Percentiles rank a stretch among this genome's conserved stretches.
Evolutionary conservation across 1,140 invertebrate genomes (phyloP).

Genomic region (Neodiprion fabricii): DNA sequence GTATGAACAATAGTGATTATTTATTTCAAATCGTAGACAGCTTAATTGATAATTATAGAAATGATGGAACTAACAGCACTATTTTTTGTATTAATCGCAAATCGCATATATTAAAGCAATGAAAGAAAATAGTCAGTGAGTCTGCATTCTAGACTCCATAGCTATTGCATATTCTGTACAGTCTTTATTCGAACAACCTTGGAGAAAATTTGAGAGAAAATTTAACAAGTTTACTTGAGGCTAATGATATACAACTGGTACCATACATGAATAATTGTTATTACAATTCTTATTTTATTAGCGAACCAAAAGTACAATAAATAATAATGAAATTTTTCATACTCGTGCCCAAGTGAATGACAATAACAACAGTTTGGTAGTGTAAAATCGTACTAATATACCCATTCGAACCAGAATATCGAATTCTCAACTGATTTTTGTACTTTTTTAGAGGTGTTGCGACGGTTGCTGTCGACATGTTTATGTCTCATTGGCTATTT

Average conservation of each 20-base stretch:
- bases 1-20: not conserved
- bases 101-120: no score
- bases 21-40: conserved; percentile 1
- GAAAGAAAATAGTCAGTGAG: no score
- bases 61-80: not conserved
- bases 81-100: not conserved
- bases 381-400: not conserved
- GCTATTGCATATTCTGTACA: no score
- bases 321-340: not conserved
- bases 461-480: not conserved
- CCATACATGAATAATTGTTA: not conserved
- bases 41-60: not conserved
- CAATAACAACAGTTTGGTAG: not conserved
- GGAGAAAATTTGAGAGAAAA: not conserved
- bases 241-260: not conserved
- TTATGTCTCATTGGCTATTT: no score
- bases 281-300: not conserved
- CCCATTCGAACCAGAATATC: not conserved
- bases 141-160: no score
- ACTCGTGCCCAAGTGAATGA: not conserved
- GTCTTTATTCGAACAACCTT: no score
- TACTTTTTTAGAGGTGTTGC: not conserved
- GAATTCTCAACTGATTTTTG: not conserved
- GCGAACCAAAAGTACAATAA: not conserved
- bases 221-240: not conserved